Evolutionary conservation across 2,888 invertebrate species (phyloP).

Genomic region (Phorcus lineatus): DNA sequence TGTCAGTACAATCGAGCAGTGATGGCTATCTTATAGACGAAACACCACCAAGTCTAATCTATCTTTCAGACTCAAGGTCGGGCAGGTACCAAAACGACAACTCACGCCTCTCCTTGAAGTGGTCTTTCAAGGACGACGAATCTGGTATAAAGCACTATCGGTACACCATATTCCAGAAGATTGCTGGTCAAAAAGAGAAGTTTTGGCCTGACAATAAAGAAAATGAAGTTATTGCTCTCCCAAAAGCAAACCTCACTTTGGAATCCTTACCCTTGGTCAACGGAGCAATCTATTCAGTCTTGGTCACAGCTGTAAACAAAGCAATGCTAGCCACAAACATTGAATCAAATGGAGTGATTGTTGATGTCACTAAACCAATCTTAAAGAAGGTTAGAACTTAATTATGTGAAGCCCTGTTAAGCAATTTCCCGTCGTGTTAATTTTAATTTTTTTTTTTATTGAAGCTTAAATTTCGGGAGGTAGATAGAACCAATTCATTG

Average conservation of each 20-base stretch:
- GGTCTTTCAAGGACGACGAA: constrained; percentile 51
- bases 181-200: constrained; percentile 44
- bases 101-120: constrained; percentile 36
- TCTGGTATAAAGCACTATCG: constrained; percentile 53
- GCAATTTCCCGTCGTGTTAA: no score
- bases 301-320: constrained; percentile 53
- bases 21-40: constrained; percentile 57
- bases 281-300: constrained; percentile 51
- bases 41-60: constrained; percentile 49
- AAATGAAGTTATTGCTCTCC: constrained; percentile 24
- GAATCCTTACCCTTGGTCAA: constrained; percentile 36
- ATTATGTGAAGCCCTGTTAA: no score
- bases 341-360: constrained; percentile 51
- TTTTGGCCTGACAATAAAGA: constrained; percentile 40
- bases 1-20: constrained; percentile 34
- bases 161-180: constrained; percentile 42
- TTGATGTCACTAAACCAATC: constrained; percentile 55
- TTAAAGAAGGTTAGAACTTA: constrained; percentile 40
- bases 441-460: no score
- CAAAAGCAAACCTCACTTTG: constrained; percentile 15
- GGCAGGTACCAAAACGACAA: constrained; percentile 41
- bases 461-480: no score
- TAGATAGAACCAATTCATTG: no score
- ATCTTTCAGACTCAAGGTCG: constrained; percentile 11
- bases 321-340: constrained; percentile 49